Conservation (phyloP, 2,113 vertebrate species). For the Lasiurus cinereus region DNA sequence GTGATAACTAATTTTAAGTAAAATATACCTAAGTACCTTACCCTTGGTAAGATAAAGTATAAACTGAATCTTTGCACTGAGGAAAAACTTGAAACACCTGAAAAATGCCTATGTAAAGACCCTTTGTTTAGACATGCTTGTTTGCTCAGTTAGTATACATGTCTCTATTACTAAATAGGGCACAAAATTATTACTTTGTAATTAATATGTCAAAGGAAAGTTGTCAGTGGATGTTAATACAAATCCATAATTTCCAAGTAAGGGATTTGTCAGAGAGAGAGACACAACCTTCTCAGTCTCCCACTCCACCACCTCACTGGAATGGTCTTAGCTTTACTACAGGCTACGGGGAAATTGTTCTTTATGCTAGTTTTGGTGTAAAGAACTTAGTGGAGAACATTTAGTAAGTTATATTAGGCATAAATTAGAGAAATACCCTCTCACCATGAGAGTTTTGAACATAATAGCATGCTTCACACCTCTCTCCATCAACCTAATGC, state of each 20-base stretch:
- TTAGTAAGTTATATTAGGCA: neutral
- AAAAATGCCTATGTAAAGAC: neutral
- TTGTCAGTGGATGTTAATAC: neutral
- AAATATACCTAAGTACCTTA: neutral
- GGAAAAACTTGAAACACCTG: neutral
- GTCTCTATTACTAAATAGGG: neutral
- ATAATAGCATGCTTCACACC: neutral
- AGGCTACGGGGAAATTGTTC: neutral
- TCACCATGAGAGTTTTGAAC: neutral
- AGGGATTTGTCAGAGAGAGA: neutral
- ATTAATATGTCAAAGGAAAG: neutral
- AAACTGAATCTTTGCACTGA: neutral
- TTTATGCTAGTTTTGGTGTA: neutral
- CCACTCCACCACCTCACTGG: neutral
- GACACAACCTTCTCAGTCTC: neutral
- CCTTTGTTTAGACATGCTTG: neutral
- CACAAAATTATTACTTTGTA: neutral
- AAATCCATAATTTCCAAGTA: neutral
- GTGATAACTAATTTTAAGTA: neutral
- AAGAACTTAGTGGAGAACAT: neutral
- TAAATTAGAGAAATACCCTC: constrained; percentile 5
- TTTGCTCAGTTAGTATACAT: neutral
- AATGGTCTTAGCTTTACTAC: neutral
- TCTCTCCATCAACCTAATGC: neutral
- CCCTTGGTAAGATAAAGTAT: neutral